These are phyloP conservation scores for Gerris buenoi DNA, from an alignment of 1,140 invertebrate species.

Conservation along the genomic window DNA sequence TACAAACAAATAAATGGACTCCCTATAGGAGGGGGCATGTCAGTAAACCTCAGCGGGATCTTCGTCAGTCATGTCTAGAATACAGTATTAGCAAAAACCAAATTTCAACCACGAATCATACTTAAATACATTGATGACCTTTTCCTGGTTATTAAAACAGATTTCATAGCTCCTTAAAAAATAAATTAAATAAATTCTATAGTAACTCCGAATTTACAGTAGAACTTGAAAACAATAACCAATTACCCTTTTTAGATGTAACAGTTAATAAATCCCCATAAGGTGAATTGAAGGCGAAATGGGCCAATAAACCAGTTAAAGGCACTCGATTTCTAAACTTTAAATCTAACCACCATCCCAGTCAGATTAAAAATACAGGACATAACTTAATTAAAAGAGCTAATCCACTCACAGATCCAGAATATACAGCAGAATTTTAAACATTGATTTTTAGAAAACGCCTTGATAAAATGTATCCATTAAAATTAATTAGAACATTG, in stretches of 20 bases:
- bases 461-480: too few relatives aligned
- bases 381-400: not conserved
- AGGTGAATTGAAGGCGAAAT: not conserved
- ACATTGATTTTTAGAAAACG: too few relatives aligned
- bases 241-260: not conserved
- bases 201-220: not conserved
- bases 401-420: too few relatives aligned
- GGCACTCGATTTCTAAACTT: not conserved
- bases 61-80: not conserved
- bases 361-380: not conserved
- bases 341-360: not conserved
- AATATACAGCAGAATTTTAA: too few relatives aligned
- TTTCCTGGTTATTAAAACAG: not conserved
- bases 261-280: not conserved
- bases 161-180: not conserved
- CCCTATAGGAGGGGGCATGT: not conserved
- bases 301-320: not conserved
- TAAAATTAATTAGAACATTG: too few relatives aligned
- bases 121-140: not conserved
- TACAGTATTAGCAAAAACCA: not conserved
- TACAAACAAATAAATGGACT: not conserved
- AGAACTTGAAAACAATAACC: not conserved
- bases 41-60: not conserved
- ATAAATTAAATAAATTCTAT: not conserved
- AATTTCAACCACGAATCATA: not conserved